phyloP scores from a whole-genome alignment of 1,140 invertebrate genomes.

The Tetraneura akinire region DNA sequence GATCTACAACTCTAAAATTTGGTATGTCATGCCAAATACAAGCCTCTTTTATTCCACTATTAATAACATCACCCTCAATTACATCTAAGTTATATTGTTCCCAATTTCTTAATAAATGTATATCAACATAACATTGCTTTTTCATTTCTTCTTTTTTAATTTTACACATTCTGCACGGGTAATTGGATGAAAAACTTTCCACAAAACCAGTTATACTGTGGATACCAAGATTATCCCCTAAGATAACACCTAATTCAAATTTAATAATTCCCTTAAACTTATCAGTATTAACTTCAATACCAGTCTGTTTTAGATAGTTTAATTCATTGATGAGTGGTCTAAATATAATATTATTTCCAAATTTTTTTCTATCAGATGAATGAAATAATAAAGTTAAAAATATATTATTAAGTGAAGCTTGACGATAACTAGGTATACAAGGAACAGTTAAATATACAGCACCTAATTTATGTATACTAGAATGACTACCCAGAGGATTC shows the following conservation, averaged over 20 bases:
- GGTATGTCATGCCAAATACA: neutral
- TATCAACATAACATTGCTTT: neutral
- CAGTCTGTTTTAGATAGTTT: slow-evolving; percentile 35
- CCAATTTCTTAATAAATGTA: neutral
- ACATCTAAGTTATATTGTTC: neutral
- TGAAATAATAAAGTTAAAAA: neutral
- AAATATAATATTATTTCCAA: slow-evolving; percentile 59
- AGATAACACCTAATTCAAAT: neutral
- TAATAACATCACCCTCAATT: neutral
- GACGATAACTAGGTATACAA: neutral
- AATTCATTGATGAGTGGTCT: slow-evolving; percentile 53
- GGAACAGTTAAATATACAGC: neutral
- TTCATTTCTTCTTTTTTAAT: neutral
- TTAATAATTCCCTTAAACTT: neutral
- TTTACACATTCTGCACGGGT: neutral
- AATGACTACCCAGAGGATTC: neutral
- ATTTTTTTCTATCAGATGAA: slow-evolving; percentile 32
- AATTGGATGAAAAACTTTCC: slow-evolving; percentile 1
- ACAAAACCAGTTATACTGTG: neutral
- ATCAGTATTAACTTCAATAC: neutral
- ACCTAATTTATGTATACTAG: neutral
- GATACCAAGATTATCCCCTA: neutral
- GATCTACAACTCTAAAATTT: neutral
- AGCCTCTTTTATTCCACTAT: neutral
- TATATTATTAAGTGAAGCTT: neutral